A percentile compares a stretch with the other conserved stretches of the same genome.
These are phyloP conservation scores for Euplagia quadripunctaria DNA, from an alignment of 2,888 invertebrate genomes.

Conservation along the genomic window DNA sequence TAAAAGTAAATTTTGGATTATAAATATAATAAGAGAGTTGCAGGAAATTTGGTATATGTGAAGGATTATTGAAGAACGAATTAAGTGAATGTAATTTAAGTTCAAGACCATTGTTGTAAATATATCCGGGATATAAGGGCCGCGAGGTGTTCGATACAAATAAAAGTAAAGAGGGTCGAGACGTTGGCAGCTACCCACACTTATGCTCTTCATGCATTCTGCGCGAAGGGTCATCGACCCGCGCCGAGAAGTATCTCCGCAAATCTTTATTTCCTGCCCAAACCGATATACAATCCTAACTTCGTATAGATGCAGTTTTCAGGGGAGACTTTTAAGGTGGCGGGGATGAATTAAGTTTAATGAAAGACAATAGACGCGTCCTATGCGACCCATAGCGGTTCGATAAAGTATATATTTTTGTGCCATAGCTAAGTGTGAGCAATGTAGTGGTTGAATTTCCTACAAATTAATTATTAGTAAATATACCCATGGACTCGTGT, in stretches of 20 bases:
- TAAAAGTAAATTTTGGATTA: background rate
- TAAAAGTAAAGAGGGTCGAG: conserved; percentile 67
- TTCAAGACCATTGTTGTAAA: conserved; percentile 54
- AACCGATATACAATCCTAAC: conserved; percentile 54
- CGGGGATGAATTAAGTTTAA: conserved; percentile 29
- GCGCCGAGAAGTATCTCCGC: conserved; percentile 74
- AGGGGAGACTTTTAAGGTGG: conserved; percentile 35
- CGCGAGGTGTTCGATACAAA: conserved; percentile 54
- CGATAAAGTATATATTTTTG: background rate
- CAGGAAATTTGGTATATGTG: conserved; percentile 13
- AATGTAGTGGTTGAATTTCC: background rate
- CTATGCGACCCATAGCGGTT: background rate
- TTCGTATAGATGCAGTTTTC: conserved; percentile 53
- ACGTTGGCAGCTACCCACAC: conserved; percentile 64
- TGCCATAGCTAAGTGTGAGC: background rate
- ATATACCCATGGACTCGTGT: background rate
- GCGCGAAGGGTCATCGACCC: conserved; percentile 76
- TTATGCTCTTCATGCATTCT: conserved; percentile 75
- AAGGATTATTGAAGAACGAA: conserved; percentile 33
- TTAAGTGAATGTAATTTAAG: conserved; percentile 44
- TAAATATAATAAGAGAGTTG: conserved; percentile 2
- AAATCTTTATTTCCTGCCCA: conserved; percentile 76
- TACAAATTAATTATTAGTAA: background rate
- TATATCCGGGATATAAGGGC: conserved; percentile 55
- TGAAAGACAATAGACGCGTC: conserved; percentile 7